These are phyloP conservation scores for Acrobasis suavella DNA, from an alignment of 2,888 invertebrate species.

Conservation along the genomic window DNA sequence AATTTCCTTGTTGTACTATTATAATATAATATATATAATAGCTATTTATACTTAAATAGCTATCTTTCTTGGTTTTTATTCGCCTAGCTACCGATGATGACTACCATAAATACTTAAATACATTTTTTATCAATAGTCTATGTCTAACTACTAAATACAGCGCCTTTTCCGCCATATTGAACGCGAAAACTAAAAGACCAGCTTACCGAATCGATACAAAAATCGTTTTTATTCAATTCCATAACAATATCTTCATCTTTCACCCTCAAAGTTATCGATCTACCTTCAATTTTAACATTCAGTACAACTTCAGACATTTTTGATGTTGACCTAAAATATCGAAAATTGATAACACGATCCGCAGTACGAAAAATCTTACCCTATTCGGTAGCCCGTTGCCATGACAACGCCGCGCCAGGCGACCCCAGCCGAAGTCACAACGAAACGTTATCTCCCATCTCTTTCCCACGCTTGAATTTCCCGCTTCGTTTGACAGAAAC, in stretches of 20 bases:
- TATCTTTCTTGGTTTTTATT: too few species aligned
- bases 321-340: slow-evolving; percentile 62
- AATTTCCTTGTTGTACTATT: too few species aligned
- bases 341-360: slow-evolving; percentile 63
- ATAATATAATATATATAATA: too few species aligned
- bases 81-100: too few species aligned
- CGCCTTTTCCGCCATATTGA: slow-evolving; percentile 35
- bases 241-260: slow-evolving; percentile 39
- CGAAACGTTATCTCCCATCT: slow-evolving; percentile 35
- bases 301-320: slow-evolving; percentile 55
- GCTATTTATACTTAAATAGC: too few species aligned
- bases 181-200: slow-evolving; percentile 35
- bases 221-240: slow-evolving; percentile 43
- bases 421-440: slow-evolving; percentile 43
- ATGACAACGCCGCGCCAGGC: slow-evolving; percentile 64
- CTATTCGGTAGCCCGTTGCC: slow-evolving; percentile 59
- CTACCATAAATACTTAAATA: too few species aligned
- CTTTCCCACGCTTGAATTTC: slow-evolving; percentile 39
- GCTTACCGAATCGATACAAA: slow-evolving; percentile 61
- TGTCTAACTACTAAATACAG: too few species aligned
- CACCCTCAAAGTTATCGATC: slow-evolving; percentile 43
- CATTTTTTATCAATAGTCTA: too few species aligned
- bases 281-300: slow-evolving; percentile 49
- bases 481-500: slow-evolving; percentile 43
- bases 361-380: slow-evolving; percentile 75